Percentiles rank a stretch among this genome's conserved stretches.
Conservation (phyloP, 2,888 invertebrate species). For the Pharmacophagus antenor region DNA sequence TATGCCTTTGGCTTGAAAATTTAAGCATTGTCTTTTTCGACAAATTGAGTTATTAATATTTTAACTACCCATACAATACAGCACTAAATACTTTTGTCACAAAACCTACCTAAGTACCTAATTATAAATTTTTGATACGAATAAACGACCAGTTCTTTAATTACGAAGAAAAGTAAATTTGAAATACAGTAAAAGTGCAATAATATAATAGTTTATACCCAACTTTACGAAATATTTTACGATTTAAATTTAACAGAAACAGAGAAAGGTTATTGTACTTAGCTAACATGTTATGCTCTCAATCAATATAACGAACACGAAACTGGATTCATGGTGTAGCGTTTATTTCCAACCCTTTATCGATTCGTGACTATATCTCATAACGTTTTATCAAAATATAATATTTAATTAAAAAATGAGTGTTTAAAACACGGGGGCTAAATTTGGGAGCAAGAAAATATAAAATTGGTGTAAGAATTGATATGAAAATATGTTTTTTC, state of each 20-base stretch:
- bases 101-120: too few species aligned
- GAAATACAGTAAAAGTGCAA: not conserved
- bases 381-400: slow-evolving; percentile 6
- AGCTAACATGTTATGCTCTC: not conserved
- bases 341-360: slow-evolving; percentile 2
- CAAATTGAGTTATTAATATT: too few species aligned
- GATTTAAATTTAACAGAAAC: not conserved
- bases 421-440: not conserved
- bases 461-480: not conserved
- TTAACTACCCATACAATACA: too few species aligned
- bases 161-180: not conserved
- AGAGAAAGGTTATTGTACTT: not conserved
- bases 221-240: not conserved
- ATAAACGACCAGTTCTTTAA: too few species aligned
- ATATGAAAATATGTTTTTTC: not conserved
- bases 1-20: too few species aligned
- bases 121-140: too few species aligned
- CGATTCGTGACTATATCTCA: slow-evolving; percentile 13
- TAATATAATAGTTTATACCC: not conserved
- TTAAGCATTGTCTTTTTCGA: too few species aligned
- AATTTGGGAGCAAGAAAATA: not conserved
- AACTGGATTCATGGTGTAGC: not conserved
- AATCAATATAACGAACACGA: too few species aligned
- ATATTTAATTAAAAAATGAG: slow-evolving; percentile 2
- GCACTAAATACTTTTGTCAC: too few species aligned